Evolutionary conservation across 2,797 vertebrate genomes (phyloP), one percentile per base, ranked within the genome.

Genomic region (Kryptopterus vitreolus): DNA sequence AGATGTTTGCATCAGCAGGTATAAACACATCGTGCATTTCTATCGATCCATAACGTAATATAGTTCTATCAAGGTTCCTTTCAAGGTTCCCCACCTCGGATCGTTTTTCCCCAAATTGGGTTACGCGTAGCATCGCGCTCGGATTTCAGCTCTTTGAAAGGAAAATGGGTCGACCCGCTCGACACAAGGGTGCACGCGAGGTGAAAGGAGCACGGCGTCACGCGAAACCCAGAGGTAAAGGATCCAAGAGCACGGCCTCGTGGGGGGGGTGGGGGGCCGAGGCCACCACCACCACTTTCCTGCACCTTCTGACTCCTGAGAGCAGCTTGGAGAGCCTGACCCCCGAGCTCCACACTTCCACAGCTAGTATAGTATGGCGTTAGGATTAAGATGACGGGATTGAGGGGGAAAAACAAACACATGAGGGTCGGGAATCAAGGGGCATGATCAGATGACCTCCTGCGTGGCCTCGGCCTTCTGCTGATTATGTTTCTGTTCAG

Each of bases 361-460:
- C 10, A 71, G 71, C 55, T 48, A 68, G 84, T 70, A 43, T 43
- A 38, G 57, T 61, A n/a, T 18, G 55, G 58, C 59, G 33, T 83
- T 65, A 48, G 79, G 76, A 81, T 81, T 79, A 83, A 80, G 66
- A 78, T n/a, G n/a, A 71, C 52, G 70, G 11, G 24, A 59, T 9
- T 46, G 76, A 55, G 31, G 18, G 43, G 24, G 26, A n/a, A n/a
- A n/a, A n/a, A n/a, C n/a, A n/a, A n/a, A n/a, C n/a, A n/a, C n/a
- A n/a, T n/a, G n/a, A n/a, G 20, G 53, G 35, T 52, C 20, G 53
- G 24, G 61, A 24, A 61, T 79, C 70, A 61, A 71, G 53, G 50
- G 69, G 18, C 1, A 29, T 53, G n/a, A 62, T 48, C 38, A 48
- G 71, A 71, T 48, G 38, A 61, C 55, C 8, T 46, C 20, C 35